Base-by-base conservation (phyloP, 1,140 invertebrate genomes). In the Phthorimaea operculella region DNA sequence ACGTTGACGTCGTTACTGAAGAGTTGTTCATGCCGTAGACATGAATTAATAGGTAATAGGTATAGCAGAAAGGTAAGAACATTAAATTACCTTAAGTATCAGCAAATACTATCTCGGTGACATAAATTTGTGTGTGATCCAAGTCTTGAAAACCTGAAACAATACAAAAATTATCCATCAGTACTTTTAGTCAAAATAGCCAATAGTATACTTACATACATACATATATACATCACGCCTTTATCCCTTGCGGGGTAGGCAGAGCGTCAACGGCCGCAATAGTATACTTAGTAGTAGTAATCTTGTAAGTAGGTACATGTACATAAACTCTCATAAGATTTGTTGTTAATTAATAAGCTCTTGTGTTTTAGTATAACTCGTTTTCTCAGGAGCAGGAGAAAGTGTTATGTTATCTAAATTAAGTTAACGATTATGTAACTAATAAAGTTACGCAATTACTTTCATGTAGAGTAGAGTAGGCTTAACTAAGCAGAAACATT, bases 81-180 rank as follows among this genome's bases (percentile, higher is more conserved):
- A 47, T 4, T 3, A 47, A 47, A 47, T 47, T 47, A 47, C 44
- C 44, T 47, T 47, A 16, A 16, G 15, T 9, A 47, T 14, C 44
- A 15, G 15, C 8, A 17, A 60, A 59, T 58, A 59, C 60, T 76
- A 68, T 75, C 62, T 74, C 54, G 72, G 79, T 75, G 76, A 63
- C 79, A 82, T 82, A 80, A 69, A 80, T 66, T 71, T 59, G 60
- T 56, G 57, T 67, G 55, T 66, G 52, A 56, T 60, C 15, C 50
- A 54, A 62, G 56, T 54, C 57, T 56, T 65, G 75, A 78, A 76
- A 74, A 74, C 69, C 79, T 82, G 72, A 9, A 82, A 82, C 67
- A 79, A 76, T 21, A 59, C 61, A 63, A 64, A 54, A 15, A 52
- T 16, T 3, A 59, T 58, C 44, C 51, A 56, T 49, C 51, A 56